Base-by-base conservation (phyloP, 2,888 invertebrate species). In the Amaurobius ferox region DNA sequence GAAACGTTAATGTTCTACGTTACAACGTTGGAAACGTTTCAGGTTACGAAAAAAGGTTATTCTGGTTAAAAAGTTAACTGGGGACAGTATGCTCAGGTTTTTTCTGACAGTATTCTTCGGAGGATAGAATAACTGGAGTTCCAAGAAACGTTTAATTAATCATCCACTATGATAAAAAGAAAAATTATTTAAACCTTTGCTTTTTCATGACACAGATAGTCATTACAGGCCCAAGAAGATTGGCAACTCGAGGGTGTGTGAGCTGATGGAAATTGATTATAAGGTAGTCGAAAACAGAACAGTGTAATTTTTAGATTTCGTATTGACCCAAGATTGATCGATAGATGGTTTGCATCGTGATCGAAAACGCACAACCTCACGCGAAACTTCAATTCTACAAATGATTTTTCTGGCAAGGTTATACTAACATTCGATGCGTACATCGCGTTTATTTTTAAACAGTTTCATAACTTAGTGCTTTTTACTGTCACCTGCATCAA, bases 251-350 rank as follows among this genome's bases (percentile, higher is more conserved):
- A 79, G 79, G 73, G 80, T 73, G n/a, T n/a, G 80, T 48, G 55
- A 80, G 67, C 35, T 48, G 67, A 48, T 39, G 32, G 48, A 72
- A 80, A 80, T 73, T 73, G 80, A 80, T 67, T 73, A 39, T 40
- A 40, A 5, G 70, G 62, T 11, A 78, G 70, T 61, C 32, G 11
- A 73, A 35, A 40, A 79, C 66, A 40, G 30, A 61, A 44, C 64
- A 64, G 48, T 71, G 23, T 35, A 7, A 35, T 35, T 35, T 72
- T 64, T 64, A 30, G 35, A 44, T 26, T 40, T 70, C 28, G 16
- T n/a, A 26, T 28, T 28, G 48, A 55, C 30, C 30, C 23, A 7
- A 29, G 32, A 2, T 67, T 80, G 80, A 79, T 79, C 29, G 79
- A 80, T 80, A 16, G 9, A 7, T 39, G 80, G 29, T 72, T 35